Base-by-base conservation (phyloP, 2,888 invertebrate species). In the Dryomyza anilis region DNA sequence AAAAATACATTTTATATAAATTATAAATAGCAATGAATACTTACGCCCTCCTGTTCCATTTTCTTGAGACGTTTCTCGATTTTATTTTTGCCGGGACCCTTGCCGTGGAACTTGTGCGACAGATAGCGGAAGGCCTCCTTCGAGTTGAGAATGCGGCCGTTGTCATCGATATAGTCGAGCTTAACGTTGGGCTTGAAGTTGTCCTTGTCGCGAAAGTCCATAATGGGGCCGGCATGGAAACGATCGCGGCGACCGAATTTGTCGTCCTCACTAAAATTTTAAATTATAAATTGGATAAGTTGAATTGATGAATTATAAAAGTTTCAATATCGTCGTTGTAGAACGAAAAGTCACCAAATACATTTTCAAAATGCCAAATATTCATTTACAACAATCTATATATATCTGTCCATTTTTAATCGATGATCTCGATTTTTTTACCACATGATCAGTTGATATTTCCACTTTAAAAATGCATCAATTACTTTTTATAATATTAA, bases 31-130 rank as follows among this genome's bases (percentile, higher is more conserved):
- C 27, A 63, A 2, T 21, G 8, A 48, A 12, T 27, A 84, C 86
- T 83, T 77, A 93, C 92, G 85, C 93, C 92, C 83, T 96, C 96
- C 81, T 98, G 97, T 76, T 95, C 93, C 70, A 89, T 87, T 84
- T 98, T 97, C 85, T 96, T 96, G 84, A 95, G 89, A 71, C 98
- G 87, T 81, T 99, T 99, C 84, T 99, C 98, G 74, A 91, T 90
- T 85, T 99, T 99, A 86, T 96, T 98, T 84, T 99, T 99, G 62
- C 99, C 98, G 21, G 98, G 97, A 2, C 97, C 97, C 85, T 99
- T 98, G 60, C 99, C 99, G 85, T 99, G 99, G 86, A 99, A 99
- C 85, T 98, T 96, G 84, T 98, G 98, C 25, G 96, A 96, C 62
- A 98, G 86, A 85, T 96, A 95, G 71, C 94, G 87, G 85, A 98